Conservation (phyloP, 2,113 vertebrate species). For the Agapornis roseicollis region DNA sequence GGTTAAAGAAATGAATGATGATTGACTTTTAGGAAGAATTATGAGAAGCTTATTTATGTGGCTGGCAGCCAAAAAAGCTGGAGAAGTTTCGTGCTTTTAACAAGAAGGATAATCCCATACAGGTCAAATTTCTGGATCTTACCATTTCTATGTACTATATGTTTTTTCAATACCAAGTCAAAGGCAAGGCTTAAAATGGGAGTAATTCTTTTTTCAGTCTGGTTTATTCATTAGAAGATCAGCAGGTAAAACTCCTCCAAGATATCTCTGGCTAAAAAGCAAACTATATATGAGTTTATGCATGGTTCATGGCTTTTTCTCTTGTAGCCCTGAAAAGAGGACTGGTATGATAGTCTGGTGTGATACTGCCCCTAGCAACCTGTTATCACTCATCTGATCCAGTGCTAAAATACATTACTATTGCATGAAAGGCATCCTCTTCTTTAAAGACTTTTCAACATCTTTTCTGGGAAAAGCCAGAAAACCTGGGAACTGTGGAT, state of each 20-base stretch:
- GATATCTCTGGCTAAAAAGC: not conserved
- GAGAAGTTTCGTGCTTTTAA: slow-evolving; percentile 19
- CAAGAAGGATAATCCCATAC: slow-evolving; percentile 11
- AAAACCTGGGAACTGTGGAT: not conserved
- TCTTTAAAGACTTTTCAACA: not conserved
- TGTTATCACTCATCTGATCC: not conserved
- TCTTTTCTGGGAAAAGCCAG: not conserved
- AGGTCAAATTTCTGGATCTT: slow-evolving; percentile 22
- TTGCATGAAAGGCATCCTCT: not conserved
- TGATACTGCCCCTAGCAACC: not conserved
- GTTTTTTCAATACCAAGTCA: slow-evolving; percentile 24
- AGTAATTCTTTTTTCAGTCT: not conserved
- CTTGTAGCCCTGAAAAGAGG: not conserved
- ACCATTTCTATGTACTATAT: not conserved
- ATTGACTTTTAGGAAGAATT: not conserved
- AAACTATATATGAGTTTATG: not conserved
- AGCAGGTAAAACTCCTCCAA: not conserved
- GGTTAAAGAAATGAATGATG: not conserved
- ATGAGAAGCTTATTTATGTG: slow-evolving; percentile 31
- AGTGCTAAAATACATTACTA: not conserved
- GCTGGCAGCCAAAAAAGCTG: slow-evolving; percentile 22
- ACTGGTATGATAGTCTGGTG: not conserved
- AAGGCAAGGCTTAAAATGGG: not conserved
- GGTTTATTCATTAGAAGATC: slow-evolving; percentile 17
- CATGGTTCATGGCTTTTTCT: not conserved